phyloP scores from a whole-genome alignment of 53 echinoderm and acorn worm genomes.

The Actinopyga echinites region DNA sequence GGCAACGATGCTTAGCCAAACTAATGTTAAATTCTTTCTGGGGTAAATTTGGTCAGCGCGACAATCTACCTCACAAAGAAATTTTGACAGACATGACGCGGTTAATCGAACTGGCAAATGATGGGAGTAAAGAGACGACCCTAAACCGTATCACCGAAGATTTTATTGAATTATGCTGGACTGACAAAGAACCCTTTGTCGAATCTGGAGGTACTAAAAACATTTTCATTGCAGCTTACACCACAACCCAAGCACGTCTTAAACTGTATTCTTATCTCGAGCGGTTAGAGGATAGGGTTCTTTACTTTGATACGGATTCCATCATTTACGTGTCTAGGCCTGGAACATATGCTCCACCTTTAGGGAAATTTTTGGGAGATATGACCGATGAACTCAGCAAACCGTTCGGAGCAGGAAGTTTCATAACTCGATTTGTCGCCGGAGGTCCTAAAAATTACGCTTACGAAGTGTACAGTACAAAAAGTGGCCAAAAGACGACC shows the following conservation, averaged over 20 bases:
- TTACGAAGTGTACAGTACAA: constrained; percentile 41
- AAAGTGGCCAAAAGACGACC: neutral
- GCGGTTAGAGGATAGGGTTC: constrained; percentile 39
- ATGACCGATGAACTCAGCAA: too few relatives aligned
- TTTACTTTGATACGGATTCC: too few relatives aligned
- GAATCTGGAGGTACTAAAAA: neutral
- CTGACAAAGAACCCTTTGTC: neutral
- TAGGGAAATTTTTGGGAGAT: constrained; percentile 52
- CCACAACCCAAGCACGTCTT: too few relatives aligned
- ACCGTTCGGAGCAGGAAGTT: too few relatives aligned
- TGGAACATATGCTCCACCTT: constrained; percentile 51
- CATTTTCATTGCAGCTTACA: constrained; percentile 18
- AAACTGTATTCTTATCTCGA: constrained; percentile 1
- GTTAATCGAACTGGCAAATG: neutral
- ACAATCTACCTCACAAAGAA: neutral
- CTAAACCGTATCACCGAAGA: too few relatives aligned
- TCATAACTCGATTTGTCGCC: too few relatives aligned
- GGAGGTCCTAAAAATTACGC: constrained; percentile 73
- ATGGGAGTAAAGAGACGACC: neutral
- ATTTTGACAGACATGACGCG: neutral
- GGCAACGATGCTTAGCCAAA: too few relatives aligned
- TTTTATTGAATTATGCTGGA: neutral
- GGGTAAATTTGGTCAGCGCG: too few relatives aligned
- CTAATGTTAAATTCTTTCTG: constrained; percentile 60
- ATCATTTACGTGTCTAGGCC: too few relatives aligned